A percentile compares a stretch with the other conserved stretches of the same genome.
Conservation (phyloP, 2,888 invertebrate species). For the Diloba caeruleocephala region DNA sequence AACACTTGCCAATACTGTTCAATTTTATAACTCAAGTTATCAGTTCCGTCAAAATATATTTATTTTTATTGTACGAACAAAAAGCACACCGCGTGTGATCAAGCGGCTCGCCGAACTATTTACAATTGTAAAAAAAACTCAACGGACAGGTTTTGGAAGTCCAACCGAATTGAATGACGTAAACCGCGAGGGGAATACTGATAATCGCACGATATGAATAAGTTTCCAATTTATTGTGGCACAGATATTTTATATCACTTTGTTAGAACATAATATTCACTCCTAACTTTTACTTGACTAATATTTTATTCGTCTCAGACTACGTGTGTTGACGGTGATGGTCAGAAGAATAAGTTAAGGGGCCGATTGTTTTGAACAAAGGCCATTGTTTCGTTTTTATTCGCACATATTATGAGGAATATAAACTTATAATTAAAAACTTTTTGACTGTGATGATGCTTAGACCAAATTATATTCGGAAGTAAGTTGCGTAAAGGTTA, state of each 20-base stretch:
- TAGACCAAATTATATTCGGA: constrained; percentile 60
- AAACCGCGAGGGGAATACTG: constrained; percentile 67
- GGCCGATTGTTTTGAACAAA: constrained; percentile 79
- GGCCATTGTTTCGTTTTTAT: constrained; percentile 84
- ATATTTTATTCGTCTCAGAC: constrained; percentile 35
- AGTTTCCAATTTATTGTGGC: constrained; percentile 41
- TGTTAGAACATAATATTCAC: constrained; percentile 43
- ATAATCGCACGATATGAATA: constrained; percentile 61
- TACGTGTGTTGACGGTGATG: constrained; percentile 69
- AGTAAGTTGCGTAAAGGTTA: constrained; percentile 63
- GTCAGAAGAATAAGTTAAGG: constrained; percentile 76
- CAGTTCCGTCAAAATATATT: constrained; percentile 46
- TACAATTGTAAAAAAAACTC: constrained; percentile 81
- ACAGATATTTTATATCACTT: constrained; percentile 26
- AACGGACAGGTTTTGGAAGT: constrained; percentile 78
- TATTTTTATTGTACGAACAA: constrained; percentile 58
- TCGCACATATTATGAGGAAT: constrained; percentile 70
- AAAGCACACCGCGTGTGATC: constrained; percentile 68
- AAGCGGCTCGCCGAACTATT: constrained; percentile 77
- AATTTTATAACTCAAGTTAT: constrained; percentile 36
- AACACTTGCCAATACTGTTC: constrained; percentile 67
- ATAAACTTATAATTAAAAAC: constrained; percentile 54
- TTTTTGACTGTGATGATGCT: constrained; percentile 65
- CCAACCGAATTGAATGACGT: constrained; percentile 77
- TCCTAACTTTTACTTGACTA: constrained; percentile 32